Evolutionary conservation across 2,113 vertebrate genomes (phyloP), one percentile per base, ranked within the genome.

Genomic region (Oriolus oriolus): DNA sequence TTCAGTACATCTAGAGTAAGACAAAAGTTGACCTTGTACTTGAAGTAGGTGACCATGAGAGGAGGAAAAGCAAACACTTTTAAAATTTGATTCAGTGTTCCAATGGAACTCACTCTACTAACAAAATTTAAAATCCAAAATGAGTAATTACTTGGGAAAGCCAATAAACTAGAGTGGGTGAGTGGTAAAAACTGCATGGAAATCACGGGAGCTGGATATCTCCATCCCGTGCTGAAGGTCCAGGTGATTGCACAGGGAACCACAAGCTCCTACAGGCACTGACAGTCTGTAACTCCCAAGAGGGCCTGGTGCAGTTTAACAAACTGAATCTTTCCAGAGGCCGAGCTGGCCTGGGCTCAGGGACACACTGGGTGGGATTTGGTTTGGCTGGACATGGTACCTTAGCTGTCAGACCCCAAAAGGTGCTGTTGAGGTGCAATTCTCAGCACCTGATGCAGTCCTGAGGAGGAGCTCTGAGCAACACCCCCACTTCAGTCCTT

Each of bases 1-100:
- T 80, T 79, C 80, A 71, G 84, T 50, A 83, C 73, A 90, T 50
- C 91, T 16, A 87, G 82, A 88, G 13, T 75, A 87, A 95, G 60
- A 96, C 90, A 94, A 30, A 82, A 94, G 78, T 84, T 70, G 61
- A 79, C 80, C 50, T 88, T 86, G 83, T 75, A 93, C 94, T 68
- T 87, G 54, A 89, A 93, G 83, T 30, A 76, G 70, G 42, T 56
- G 44, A 89, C 59, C 1, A 23, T 13, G 24, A 76, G 18, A 92
- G 41, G 57, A 87, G 27, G 30, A 81, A 66, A 75, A 84, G 33
- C 68, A 88, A 91, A 87, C 17, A 37, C 61, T 45, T 85, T 6
- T 24, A 52, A 65, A 54, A 2, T 26, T 73, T 56, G 39, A n/a
- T 49, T 42, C 24, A 35, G 49, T 52, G 37, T 76, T 90, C 74